Evolutionary conservation across 1,140 invertebrate genomes (phyloP), one percentile per base, ranked within the genome.

Genomic region (Drosophila cardini): DNA sequence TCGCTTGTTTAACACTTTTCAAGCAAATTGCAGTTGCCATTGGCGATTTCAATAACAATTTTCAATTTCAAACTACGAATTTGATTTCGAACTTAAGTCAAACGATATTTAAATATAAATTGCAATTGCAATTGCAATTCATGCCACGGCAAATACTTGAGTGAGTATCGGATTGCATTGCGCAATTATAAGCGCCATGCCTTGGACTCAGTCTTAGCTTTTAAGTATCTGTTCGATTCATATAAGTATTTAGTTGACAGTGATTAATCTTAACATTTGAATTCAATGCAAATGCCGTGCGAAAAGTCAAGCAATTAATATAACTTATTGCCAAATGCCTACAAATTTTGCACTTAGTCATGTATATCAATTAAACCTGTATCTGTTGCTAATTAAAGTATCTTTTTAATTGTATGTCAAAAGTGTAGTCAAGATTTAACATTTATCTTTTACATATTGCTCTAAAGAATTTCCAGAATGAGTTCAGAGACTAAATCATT

Each of bases 251-350:
- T 87, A 76, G 76, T 79, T 89, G 83, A 86, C 83, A 86, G 84
- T 87, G 83, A 87, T 86, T 74, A 86, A 86, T 89, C 84, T 86
- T 69, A 83, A 57, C 69, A 82, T 79, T 87, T 87, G 72, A 69
- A 77, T 80, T 50, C 69, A 81, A 70, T 80, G 72, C 67, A 67
- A 77, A 56, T 65, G 67, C 34, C 62, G 56, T 56, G 57, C 61
- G 58, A 70, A 76, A 36, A 71, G 40, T 43, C 72, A 65, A 18
- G 10, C 68, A 73, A 87, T 79, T 80, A 50, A 74, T 87, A 87
- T 38, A 38, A 61, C 30, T 45, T 36, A 56, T 70, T 38, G 52
- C 46, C 42, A 58, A 38, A 46, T 30, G 45, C 43, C 71, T 61
- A 45, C 42, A 15, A 34, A 32, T 48, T 61, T 48, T 48, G 16